Conservation (phyloP, 2,888 invertebrate genomes). For the Scaptomyza cyrtandrae region DNA sequence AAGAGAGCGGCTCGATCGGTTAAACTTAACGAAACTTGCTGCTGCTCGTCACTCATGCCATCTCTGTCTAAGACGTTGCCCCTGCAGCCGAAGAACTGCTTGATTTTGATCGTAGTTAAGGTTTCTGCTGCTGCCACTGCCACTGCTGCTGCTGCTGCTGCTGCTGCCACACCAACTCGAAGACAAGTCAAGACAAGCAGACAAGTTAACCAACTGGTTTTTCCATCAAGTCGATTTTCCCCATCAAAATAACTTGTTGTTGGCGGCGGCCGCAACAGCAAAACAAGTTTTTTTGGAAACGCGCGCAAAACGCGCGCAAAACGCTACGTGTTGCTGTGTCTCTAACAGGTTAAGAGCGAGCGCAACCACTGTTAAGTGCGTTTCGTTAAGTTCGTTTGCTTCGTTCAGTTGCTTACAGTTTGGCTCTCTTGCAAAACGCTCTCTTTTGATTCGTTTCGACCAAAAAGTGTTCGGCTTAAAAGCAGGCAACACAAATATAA, state of each 20-base stretch:
- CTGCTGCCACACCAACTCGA: constrained; percentile 4
- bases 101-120: constrained; percentile 49
- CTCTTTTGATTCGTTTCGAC: constrained; percentile 25
- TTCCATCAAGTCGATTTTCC: constrained; percentile 49
- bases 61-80: constrained; percentile 55
- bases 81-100: constrained; percentile 48
- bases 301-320: constrained; percentile 52
- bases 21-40: constrained; percentile 60
- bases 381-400: constrained; percentile 34
- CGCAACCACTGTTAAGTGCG: constrained; percentile 22
- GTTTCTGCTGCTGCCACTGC: background rate
- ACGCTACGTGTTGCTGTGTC: constrained; percentile 66
- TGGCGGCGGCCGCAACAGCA: constrained; percentile 32
- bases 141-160: no score
- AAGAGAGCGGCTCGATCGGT: constrained; percentile 37
- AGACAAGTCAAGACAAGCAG: constrained; percentile 24
- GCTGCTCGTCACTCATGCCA: constrained; percentile 24
- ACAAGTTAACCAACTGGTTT: constrained; percentile 60
- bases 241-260: constrained; percentile 40
- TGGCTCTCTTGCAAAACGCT: background rate
- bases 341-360: constrained; percentile 20
- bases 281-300: constrained; percentile 52
- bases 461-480: constrained; percentile 39
- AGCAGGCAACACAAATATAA: constrained; percentile 36
- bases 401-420: constrained; percentile 28